Evolutionary conservation across 2,113 vertebrate genomes (phyloP).

Genomic region (Platysteira castanea): DNA sequence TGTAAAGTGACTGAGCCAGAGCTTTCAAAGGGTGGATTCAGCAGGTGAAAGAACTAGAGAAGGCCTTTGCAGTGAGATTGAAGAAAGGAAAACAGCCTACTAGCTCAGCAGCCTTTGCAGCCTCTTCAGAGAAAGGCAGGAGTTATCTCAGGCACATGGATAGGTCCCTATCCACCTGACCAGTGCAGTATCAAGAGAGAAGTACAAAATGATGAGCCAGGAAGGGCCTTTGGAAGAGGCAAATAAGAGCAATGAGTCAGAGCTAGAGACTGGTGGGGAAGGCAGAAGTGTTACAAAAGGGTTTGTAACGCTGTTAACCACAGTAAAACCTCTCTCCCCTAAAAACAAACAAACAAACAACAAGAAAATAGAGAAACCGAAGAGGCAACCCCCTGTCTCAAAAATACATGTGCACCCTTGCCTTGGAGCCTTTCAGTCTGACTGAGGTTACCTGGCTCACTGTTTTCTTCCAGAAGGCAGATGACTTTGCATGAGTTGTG

Average conservation of each 20-base stretch:
- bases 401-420: not conserved
- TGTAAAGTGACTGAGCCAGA: not conserved
- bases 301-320: not conserved
- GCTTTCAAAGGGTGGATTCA: conserved; percentile 24
- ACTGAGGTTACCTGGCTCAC: not conserved
- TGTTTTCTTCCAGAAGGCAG: not conserved
- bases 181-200: not conserved
- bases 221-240: not conserved
- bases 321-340: not conserved
- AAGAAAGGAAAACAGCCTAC: not conserved
- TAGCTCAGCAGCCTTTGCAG: not conserved
- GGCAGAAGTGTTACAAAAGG: not conserved
- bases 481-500: not conserved
- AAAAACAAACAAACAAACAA: not conserved
- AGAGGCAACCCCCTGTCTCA: accelerated
- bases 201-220: not conserved
- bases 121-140: not conserved
- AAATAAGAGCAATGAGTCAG: accelerated
- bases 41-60: not conserved
- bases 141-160: not conserved
- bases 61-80: not conserved
- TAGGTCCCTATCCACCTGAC: not conserved
- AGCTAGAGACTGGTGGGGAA: not conserved
- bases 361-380: not conserved
- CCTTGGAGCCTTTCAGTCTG: not conserved